Evolutionary conservation across 2,113 vertebrate genomes (phyloP).

Genomic region (Oreochromis aureus): DNA sequence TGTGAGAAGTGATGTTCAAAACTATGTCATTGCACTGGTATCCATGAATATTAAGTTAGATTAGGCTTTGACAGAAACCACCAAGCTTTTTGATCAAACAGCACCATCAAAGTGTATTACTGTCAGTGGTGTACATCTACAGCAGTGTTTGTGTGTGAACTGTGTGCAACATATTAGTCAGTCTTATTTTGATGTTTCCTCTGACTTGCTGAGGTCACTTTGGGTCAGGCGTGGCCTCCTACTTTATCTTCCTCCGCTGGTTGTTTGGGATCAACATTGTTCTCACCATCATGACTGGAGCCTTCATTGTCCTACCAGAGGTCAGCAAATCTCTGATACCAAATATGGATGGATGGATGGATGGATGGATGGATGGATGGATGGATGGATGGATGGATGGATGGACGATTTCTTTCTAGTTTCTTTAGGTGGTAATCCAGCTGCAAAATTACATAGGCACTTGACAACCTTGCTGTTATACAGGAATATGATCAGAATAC

Average conservation of each 20-base stretch:
- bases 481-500: not conserved
- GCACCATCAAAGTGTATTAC: not conserved
- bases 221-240: constrained; percentile 95
- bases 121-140: not conserved
- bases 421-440: not conserved
- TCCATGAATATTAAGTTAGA: not conserved
- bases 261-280: constrained; percentile 96
- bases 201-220: constrained; percentile 83
- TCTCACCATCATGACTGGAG: constrained; percentile 91
- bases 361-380: not conserved
- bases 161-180: not conserved
- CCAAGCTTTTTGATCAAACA: not conserved
- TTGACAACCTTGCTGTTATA: not conserved
- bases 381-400: not conserved
- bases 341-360: not conserved
- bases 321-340: constrained; percentile 62
- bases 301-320: constrained; percentile 95
- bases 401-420: not conserved
- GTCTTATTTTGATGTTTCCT: not conserved
- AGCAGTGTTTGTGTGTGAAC: not conserved
- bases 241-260: constrained; percentile 98
- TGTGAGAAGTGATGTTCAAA: too few species aligned
- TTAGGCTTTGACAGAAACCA: not conserved
- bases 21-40: too few species aligned
- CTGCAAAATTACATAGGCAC: not conserved